Conservation (phyloP, 2,888 invertebrate genomes). For the Lymantria monacha region DNA sequence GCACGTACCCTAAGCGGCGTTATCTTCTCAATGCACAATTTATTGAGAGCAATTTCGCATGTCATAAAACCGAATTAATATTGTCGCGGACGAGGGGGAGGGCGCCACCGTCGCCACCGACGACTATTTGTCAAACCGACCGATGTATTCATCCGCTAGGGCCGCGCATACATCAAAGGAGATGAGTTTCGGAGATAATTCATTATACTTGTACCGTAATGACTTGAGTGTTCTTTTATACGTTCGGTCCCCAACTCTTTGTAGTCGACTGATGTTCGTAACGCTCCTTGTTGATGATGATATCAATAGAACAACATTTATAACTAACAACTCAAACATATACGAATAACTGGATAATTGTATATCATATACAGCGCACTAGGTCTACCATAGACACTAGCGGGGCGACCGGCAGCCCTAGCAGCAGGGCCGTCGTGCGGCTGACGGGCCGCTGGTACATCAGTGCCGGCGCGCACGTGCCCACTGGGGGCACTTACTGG, state of each 20-base stretch:
- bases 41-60: conserved; percentile 79
- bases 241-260: too few species aligned
- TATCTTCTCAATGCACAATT: conserved; percentile 63
- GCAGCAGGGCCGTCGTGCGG: neutral
- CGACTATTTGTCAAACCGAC: conserved; percentile 18
- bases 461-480: conserved; percentile 6
- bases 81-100: conserved; percentile 31
- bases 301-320: too few species aligned
- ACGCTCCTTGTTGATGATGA: too few species aligned
- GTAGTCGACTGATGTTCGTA: too few species aligned
- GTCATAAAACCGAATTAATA: conserved; percentile 80
- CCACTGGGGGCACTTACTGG: neutral
- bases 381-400: too few species aligned
- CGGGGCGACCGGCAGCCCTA: too few species aligned
- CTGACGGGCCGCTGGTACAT: conserved; percentile 3
- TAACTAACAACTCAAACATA: too few species aligned
- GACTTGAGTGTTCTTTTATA: too few species aligned
- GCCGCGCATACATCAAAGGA: neutral
- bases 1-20: conserved; percentile 13
- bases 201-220: too few species aligned
- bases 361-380: too few species aligned
- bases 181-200: too few species aligned
- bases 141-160: conserved; percentile 17
- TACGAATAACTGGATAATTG: too few species aligned
- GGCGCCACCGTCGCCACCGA: conserved; percentile 10